Evolutionary conservation across 64 coral and sea anemone species (phyloP).

Genomic region (Stichodactyla helianthus): DNA sequence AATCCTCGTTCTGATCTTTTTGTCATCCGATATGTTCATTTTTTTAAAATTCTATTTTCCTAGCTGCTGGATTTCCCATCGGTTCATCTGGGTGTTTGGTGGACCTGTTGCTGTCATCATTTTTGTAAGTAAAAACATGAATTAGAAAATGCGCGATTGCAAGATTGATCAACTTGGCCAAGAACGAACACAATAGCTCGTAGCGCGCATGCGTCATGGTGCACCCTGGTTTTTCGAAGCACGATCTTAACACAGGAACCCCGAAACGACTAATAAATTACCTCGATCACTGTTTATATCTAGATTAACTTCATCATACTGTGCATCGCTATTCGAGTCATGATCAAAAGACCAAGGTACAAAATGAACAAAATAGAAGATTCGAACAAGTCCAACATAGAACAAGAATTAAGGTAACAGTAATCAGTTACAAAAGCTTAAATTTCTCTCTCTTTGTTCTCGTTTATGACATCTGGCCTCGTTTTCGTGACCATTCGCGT

Average conservation of each 20-base stretch:
- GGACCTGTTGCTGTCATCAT: constrained; percentile 51
- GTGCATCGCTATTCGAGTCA: constrained; percentile 36
- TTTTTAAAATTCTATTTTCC: background rate
- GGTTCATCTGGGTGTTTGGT: constrained; percentile 54
- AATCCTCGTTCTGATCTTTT: too few species aligned
- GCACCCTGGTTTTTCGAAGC: too few species aligned
- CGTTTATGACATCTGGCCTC: too few species aligned
- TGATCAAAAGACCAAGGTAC: constrained; percentile 31
- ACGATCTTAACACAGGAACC: too few species aligned
- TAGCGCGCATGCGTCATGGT: too few species aligned
- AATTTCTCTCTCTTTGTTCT: too few species aligned
- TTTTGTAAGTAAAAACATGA: constrained; percentile 12
- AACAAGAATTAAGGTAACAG: constrained; percentile 42
- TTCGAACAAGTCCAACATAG: background rate
- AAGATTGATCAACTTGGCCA: too few species aligned
- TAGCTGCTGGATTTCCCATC: constrained; percentile 58
- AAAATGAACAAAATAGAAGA: constrained; percentile 19
- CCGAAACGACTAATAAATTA: background rate
- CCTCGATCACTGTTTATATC: background rate
- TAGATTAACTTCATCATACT: constrained; percentile 50
- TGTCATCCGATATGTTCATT: background rate
- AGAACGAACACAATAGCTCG: too few species aligned
- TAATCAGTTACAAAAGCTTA: background rate
- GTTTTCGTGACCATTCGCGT: too few species aligned
- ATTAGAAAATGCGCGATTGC: too few species aligned